Evolutionary conservation across 2,113 vertebrate species (phyloP), one percentile per base, ranked within the genome.

Genomic region (Manacus vitellinus): DNA sequence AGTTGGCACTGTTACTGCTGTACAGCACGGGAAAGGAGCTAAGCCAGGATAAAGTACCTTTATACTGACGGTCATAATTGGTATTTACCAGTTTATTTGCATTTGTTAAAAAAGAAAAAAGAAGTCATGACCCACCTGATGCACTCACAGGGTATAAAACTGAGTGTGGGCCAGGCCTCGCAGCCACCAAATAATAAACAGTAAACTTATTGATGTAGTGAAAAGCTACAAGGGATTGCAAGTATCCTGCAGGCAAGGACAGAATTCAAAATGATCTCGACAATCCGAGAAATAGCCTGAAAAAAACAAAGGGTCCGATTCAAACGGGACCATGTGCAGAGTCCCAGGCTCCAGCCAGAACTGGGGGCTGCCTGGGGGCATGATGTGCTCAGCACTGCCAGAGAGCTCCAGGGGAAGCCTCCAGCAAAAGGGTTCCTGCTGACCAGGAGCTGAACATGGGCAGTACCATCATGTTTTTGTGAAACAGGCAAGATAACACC

Each of bases 181-280:
- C 68, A 92, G 91, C 65, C 70, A 94, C 70, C 94, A 92, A 91
- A 87, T 78, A 95, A 94, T 92, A 95, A 97, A 97, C 95, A 96
- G 91, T 97, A 95, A 96, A 97, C 75, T 94, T 94, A 96, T 88
- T 97, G 93, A 95, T 96, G 90, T 73, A 83, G 58, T 85, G 94
- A 95, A 89, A 93, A 95, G 94, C 94, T 94, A 96, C 85, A 96
- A 95, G 92, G 90, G 93, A 84, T 89, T 97, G 94, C 68, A 94
- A 95, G 74, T 87, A 96, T 68, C 89, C 95, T 95, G 95, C 49
- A 61, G 96, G 91, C 95, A 97, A 85, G 96, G 91, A 25, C 86
- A 78, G 96, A 96, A 97, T 97, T 96, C 93, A 87, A 95, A 97
- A 95, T 91, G 89, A 97, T 89, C 96, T 80, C 4, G 2, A 95